These are phyloP conservation scores for Drosophila lacicola DNA, from an alignment of 2,888 invertebrate species.

Conservation along the genomic window DNA sequence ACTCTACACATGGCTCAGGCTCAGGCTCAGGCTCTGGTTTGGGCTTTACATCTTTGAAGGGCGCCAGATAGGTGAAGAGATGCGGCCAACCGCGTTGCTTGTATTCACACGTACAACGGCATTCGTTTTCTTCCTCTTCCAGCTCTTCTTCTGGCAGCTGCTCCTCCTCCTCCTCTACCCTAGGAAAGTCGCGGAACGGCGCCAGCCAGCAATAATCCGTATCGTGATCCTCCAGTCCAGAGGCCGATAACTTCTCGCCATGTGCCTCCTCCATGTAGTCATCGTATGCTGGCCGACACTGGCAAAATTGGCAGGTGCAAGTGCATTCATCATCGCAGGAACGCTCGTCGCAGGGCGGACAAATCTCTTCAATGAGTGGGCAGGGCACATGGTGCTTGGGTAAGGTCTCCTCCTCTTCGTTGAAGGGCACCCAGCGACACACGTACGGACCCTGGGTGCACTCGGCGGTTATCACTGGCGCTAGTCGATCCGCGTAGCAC, in stretches of 20 bases:
- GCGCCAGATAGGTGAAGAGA: slow-evolving; percentile 55
- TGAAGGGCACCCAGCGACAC: slow-evolving; percentile 72
- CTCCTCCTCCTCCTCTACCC: background rate
- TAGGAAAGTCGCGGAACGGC: slow-evolving; percentile 50
- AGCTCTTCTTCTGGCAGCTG: background rate
- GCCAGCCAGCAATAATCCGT: slow-evolving; percentile 66
- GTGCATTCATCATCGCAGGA: slow-evolving; percentile 61
- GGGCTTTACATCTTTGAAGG: slow-evolving; percentile 27
- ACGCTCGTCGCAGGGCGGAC: slow-evolving; percentile 56
- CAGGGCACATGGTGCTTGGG: slow-evolving; percentile 48
- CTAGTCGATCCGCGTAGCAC: slow-evolving; percentile 42
- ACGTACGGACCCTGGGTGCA: slow-evolving; percentile 77
- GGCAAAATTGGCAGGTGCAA: slow-evolving; percentile 62
- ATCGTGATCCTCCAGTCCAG: slow-evolving; percentile 63
- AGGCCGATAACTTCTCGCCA: slow-evolving; percentile 46
- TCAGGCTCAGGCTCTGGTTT: background rate
- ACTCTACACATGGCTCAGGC: background rate
- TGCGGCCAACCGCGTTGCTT: slow-evolving; percentile 53
- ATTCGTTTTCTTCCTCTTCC: slow-evolving; percentile 28
- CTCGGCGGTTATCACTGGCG: slow-evolving; percentile 65
- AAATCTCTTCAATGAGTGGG: slow-evolving; percentile 55
- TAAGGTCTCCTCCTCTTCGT: slow-evolving; percentile 36
- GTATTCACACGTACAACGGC: slow-evolving; percentile 53
- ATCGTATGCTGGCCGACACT: slow-evolving; percentile 35
- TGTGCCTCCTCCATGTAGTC: slow-evolving; percentile 52